Base-by-base conservation (phyloP, 2,113 vertebrate species). In the Verasper variegatus region DNA sequence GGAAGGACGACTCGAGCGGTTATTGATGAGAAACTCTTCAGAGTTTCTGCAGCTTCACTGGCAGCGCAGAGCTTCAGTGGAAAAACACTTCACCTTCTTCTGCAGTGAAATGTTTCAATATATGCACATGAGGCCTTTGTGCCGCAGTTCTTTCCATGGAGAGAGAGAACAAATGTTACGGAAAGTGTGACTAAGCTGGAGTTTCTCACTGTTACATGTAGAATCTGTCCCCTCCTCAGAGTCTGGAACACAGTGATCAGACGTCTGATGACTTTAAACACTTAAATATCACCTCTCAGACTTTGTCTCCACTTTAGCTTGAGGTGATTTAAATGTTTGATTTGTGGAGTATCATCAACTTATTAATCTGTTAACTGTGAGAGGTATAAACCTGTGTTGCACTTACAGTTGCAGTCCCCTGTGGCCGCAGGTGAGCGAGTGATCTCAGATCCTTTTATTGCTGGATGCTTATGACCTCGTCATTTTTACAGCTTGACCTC, bases 401-500 rank as follows among this genome's bases (percentile, higher is more conserved):
- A 40, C 40, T 49, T 24, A 47, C 40, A 23, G 76, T 69, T 23
- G 26, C 75, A 65, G 62, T 45, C 62, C 54, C 67, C 6, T 49
- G 20, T 64, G 68, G 40, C 40, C 62, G 21, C 14, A 78, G 24
- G 83, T 76, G 70, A 20, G 51, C 21, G 18, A 2, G 20, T 51
- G 45, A 31, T 21, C 3, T 65, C 64, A 62, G 35, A 27, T 65
- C 20, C 63, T 10, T 70, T 75, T 74, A 56, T 67, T 59, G 54
- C 73, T 24, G 0, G 6, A 27, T 56, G 20, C 69, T 37, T 40
- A 47, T 45, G 47, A 62, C 66, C 51, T 26, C 70, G 27, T 80
- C 31, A 26, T 52, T 59, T 76, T 85, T 60, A 75, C 73, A 81
- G 23, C 54, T 1, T 57, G 64, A 75, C 76, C 71, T 73, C n/a